phyloP scores from a whole-genome alignment of 2,797 vertebrate species.

The Malurus leucopterus region DNA sequence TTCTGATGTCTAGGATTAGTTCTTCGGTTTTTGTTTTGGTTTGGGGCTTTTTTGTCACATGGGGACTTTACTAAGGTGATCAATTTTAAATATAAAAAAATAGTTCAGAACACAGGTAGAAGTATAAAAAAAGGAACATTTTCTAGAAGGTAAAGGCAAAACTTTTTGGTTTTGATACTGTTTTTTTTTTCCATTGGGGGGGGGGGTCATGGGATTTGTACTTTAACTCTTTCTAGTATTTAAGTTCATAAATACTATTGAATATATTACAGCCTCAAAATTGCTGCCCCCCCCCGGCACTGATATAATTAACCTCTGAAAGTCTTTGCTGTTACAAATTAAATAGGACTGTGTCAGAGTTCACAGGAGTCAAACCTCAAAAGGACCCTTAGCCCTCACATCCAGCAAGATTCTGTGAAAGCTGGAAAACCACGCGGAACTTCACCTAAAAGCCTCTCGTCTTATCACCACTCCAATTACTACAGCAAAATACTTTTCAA shows the following conservation, averaged over 20 bases:
- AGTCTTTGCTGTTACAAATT: neutral
- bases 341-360: neutral
- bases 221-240: neutral
- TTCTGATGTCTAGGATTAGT: neutral
- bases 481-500: neutral
- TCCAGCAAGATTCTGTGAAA: neutral
- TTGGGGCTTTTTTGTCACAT: fast-evolving
- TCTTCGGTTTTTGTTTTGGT: neutral
- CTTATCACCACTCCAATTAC: neutral
- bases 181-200: fast-evolving
- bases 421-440: neutral
- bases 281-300: neutral
- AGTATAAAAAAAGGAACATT: neutral
- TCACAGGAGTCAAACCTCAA: neutral
- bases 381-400: neutral
- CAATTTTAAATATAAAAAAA: neutral
- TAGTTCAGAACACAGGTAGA: neutral
- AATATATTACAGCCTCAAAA: neutral
- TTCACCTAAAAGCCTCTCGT: neutral
- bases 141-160: neutral
- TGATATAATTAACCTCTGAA: neutral
- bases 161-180: fast-evolving
- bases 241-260: neutral
- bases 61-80: neutral
- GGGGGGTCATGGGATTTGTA: neutral